Base-by-base conservation (phyloP, 2,888 invertebrate genomes). In the Maniola hyperantus region DNA sequence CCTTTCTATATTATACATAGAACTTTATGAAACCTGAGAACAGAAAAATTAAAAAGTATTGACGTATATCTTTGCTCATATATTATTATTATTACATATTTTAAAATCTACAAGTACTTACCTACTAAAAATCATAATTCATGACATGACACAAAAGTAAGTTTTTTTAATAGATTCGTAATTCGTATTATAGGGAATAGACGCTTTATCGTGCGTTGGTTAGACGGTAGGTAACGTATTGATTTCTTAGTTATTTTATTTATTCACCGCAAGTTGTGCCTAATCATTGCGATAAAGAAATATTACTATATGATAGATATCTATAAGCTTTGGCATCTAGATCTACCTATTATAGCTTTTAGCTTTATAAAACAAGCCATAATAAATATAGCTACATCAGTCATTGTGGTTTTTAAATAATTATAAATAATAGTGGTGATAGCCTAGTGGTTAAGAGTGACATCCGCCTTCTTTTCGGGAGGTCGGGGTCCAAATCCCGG, bases 191-290 rank as follows among this genome's bases (percentile, higher is more conserved):
- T 26, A 1, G 4, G 4, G 1, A 26, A 26, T 26, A 26, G 4
- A 26, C 2, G 26, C 26, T 26, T 26, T 26, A 26, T 4, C 26
- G 26, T 26, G 1, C 26, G 26, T 26, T 26, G 26, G 26, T 26
- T 34, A 15, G 46, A 46, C 7, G 46, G 46, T n/a, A 44, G 6
- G 5, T 44, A n/a, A n/a, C 18, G 55, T 71, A 74, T 73, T 71
- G 71, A 71, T 71, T 69, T 71, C 71, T 71, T 71, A 67, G 67
- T 67, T 67, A 46, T 51, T n/a, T n/a, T n/a, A 15, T 50, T 64
- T 66, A 70, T 70, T 70, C 58, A 63, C 51, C 44, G 63, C 59
- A 59, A 67, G 58, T 59, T 62, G 15, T 55, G 67, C 44, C 55
- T 39, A n/a, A 67, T 62, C 34, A 42, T 62, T 34, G 51, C 33